Base-by-base conservation (phyloP, 2,797 vertebrate species). In the Gymnopithys bicolor region DNA sequence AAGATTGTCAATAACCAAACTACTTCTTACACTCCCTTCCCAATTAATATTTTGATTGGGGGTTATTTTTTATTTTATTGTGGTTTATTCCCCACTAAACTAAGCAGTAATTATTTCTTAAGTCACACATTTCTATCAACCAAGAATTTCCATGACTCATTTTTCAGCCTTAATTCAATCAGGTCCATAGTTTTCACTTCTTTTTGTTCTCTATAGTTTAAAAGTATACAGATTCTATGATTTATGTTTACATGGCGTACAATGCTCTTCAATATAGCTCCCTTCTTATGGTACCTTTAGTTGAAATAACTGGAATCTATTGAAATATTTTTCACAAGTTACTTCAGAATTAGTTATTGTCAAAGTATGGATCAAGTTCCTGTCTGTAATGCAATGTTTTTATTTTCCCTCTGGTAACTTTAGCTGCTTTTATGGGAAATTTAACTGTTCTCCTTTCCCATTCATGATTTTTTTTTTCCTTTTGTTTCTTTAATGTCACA, bases 51-150 rank as follows among this genome's bases (percentile, higher is more conserved):
- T 78, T 69, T 69, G 13, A 49, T 55, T 16, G 39, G 4, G 2
- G 1, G 66, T 77, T 33, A 7, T 21, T 66, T 67, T 79, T 46
- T 4, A 9, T 35, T 69, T 59, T 33, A 1, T 25, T 43, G 6
- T 11, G 6, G 2, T 0, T 3, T 45, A 28, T 2, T 1, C 8
- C 19, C 2, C 11, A 18, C 11, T 35, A 63, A 49, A 35, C 3
- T 51, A 43, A 66, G 13, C 1, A 37, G 17, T n/a, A 52, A 51
- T 56, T 69, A 25, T 0, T 2, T 68, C 33, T 67, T n/a, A 33
- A 66, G 6, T 32, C 28, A 64, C 7, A 59, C 11, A 23, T 63
- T 67, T 16, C 10, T 45, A 3, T 68, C 7, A 24, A 17, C 56
- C 37, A 64, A 43, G 23, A 62, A 75, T 60, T 73, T 80, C 7